Base-by-base conservation (phyloP, 2,888 invertebrate genomes). In the Chrysomela aeneicollis region DNA sequence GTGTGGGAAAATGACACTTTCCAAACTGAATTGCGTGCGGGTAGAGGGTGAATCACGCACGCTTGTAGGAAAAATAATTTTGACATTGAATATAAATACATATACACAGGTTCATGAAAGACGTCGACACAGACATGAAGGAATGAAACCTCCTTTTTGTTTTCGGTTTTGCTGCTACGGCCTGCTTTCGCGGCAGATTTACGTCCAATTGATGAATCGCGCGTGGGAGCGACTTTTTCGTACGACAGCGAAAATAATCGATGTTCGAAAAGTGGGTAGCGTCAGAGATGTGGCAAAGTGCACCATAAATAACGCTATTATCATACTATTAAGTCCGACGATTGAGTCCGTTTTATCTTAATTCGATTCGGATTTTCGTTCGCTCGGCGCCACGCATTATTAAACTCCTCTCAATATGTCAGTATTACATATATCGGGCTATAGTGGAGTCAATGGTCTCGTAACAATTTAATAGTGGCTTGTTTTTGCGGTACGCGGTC, bases 341-440 rank as follows among this genome's bases (percentile, higher is more conserved):
- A 77, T 76, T 75, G 74, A 73, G 74, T 72, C 71, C 69, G 75
- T 71, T 76, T 74, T 73, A 77, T 76, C 75, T 76, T 75, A 76
- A 76, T 74, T 76, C 73, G 73, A 76, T 76, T 75, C 74, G 73
- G 71, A 74, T 76, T 74, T 69, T 75, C 73, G 71, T 59, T 61
- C 50, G 55, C 69, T 69, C 74, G 77, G 77, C 78, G 77, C 77
- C 78, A 75, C 72, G 71, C 42, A 42, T 42, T 74, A 71, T 72
- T 72, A 72, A 74, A 74, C 70, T 74, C 70, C 74, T 74, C 73
- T 74, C 74, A 74, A 77, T 77, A 76, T 78, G 74, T 75, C 74
- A 77, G 76, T 77, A 78, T 76, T 76, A 77, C 75, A 72, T 67
- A 26, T 63, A 63, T 60, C 63, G 73, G 59, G 55, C 67, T 64